Evolutionary conservation across 2,888 invertebrate species (phyloP).

Genomic region (Epirrhoe alternata): DNA sequence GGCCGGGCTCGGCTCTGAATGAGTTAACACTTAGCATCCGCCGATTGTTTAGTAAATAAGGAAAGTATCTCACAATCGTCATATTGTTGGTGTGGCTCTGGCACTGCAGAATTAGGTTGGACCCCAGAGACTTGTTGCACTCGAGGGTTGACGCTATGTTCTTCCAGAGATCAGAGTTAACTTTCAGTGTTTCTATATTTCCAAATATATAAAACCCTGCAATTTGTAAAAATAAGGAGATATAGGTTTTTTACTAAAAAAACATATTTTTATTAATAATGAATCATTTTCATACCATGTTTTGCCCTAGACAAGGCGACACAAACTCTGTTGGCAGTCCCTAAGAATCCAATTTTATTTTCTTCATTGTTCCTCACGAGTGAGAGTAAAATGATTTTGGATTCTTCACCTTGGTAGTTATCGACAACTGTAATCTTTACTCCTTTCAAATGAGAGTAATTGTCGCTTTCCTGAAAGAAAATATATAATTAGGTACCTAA

Average conservation of each 20-base stretch:
- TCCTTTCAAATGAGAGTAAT: conserved; percentile 67
- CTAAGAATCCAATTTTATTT: conserved; percentile 89
- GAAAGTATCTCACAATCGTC: conserved; percentile 63
- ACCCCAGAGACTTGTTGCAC: conserved; percentile 72
- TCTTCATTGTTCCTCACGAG: conserved; percentile 89
- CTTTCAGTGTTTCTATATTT: conserved; percentile 84
- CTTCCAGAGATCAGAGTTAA: conserved; percentile 81
- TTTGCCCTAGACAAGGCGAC: conserved; percentile 90
- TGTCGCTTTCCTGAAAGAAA: conserved; percentile 60
- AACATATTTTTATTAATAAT: not conserved
- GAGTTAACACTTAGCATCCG: not conserved
- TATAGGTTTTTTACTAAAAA: not conserved
- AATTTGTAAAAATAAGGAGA: conserved; percentile 24
- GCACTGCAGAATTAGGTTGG: conserved; percentile 74
- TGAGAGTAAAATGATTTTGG: conserved; percentile 90
- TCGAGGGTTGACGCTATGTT: conserved; percentile 80
- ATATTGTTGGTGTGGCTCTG: conserved; percentile 75
- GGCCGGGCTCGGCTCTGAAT: too few relatives aligned
- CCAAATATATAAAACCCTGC: conserved; percentile 88
- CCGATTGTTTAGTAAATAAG: not conserved
- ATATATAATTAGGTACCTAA: not conserved
- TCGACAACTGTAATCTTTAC: conserved; percentile 89
- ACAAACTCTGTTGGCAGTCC: conserved; percentile 89
- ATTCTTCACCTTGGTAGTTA: conserved; percentile 93
- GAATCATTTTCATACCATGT: conserved; percentile 58